Percentiles rank a stretch among this genome's conserved stretches.
phyloP scores from a whole-genome alignment of 1,140 invertebrate genomes.

The Lordiphosa mommai region DNA sequence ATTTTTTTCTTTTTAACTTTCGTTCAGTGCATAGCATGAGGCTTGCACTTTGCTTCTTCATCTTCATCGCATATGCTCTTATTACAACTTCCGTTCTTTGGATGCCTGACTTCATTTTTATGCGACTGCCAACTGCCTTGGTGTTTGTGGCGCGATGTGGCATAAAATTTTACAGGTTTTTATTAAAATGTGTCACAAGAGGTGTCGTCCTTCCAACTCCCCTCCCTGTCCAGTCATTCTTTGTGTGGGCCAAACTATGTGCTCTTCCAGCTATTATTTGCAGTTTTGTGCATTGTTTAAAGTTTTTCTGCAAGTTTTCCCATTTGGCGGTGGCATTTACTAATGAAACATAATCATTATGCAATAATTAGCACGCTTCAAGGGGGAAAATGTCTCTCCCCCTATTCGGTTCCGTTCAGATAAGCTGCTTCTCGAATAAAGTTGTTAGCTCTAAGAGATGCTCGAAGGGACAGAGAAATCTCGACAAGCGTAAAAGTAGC shows the following conservation, averaged over 20 bases:
- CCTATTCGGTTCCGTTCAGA: background rate
- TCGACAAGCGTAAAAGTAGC: slow-evolving; percentile 53
- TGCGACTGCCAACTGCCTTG: slow-evolving; percentile 22
- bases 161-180: slow-evolving; percentile 64
- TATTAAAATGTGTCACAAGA: slow-evolving; percentile 57
- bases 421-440: slow-evolving; percentile 39
- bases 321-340: slow-evolving; percentile 26
- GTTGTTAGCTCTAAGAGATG: slow-evolving; percentile 23
- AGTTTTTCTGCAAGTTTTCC: slow-evolving; percentile 48
- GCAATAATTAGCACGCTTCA: slow-evolving; percentile 67
- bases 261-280: slow-evolving; percentile 59
- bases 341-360: slow-evolving; percentile 75
- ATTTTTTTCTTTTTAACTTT: background rate
- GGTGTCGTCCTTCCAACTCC: background rate
- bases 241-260: slow-evolving; percentile 1
- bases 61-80: slow-evolving; percentile 27
- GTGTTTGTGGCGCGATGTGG: slow-evolving; percentile 23
- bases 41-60: slow-evolving; percentile 13
- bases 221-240: background rate
- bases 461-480: slow-evolving; percentile 24
- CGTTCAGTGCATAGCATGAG: slow-evolving; percentile 5
- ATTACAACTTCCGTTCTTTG: slow-evolving; percentile 12
- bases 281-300: slow-evolving; percentile 49
- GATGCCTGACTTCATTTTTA: slow-evolving; percentile 34
- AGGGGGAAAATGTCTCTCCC: slow-evolving; percentile 21